A percentile compares a stretch with the other conserved stretches of the same genome.
phyloP scores from a whole-genome alignment of 2,888 invertebrate genomes.

The Polietes domitor region DNA sequence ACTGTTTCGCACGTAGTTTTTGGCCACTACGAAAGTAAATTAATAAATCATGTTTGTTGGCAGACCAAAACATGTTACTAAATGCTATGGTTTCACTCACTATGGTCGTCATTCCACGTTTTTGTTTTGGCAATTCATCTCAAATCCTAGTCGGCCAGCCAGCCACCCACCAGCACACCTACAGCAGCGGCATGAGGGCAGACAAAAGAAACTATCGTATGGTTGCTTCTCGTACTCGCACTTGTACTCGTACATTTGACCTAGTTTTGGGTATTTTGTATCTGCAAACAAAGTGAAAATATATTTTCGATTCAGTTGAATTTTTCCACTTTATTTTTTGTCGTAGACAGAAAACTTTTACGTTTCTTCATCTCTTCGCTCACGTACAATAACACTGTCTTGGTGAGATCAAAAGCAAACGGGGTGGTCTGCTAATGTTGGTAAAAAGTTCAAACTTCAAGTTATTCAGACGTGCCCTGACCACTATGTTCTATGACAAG shows the following conservation, averaged over 20 bases:
- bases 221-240: neutral
- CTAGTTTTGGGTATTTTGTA: conserved; percentile 45
- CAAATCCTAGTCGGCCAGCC: conserved; percentile 18
- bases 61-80: conserved; percentile 44
- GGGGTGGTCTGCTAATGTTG: too few relatives aligned
- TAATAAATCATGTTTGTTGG: conserved; percentile 62
- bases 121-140: conserved; percentile 43
- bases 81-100: conserved; percentile 37
- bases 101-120: neutral
- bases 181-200: neutral
- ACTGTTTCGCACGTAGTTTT: conserved; percentile 51
- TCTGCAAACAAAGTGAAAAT: conserved; percentile 12
- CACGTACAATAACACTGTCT: neutral
- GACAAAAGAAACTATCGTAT: neutral
- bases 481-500: too few relatives aligned
- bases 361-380: conserved; percentile 28
- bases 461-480: too few relatives aligned
- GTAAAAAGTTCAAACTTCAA: too few relatives aligned
- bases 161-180: conserved; percentile 4
- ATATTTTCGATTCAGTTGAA: conserved; percentile 18
- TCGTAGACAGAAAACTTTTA: conserved; percentile 53
- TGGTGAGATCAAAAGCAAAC: too few relatives aligned
- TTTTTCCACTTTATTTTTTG: neutral
- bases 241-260: conserved; percentile 48
- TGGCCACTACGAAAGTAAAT: conserved; percentile 49